phyloP scores from a whole-genome alignment of 2,113 vertebrate genomes.

The Muscicapa adusta region DNA sequence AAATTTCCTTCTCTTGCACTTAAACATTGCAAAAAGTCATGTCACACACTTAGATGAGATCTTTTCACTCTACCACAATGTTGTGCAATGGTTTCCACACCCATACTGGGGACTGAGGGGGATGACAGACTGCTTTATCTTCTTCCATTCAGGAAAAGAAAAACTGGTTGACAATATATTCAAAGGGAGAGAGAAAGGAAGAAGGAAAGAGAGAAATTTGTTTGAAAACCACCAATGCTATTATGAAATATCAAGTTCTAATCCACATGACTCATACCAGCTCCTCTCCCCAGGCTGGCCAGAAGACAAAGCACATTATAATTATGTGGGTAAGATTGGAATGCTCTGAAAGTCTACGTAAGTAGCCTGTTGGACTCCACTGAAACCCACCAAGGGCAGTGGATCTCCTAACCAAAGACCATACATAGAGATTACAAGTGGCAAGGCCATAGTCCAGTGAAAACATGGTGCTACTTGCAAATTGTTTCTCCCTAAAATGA shows the following conservation, averaged over 20 bases:
- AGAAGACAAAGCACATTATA: constrained; percentile 32
- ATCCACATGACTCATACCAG: constrained; percentile 47
- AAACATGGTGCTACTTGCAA: not conserved
- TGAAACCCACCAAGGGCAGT: constrained; percentile 36
- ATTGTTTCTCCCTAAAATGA: constrained; percentile 21
- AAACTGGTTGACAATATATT: not conserved
- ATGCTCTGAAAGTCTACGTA: not conserved
- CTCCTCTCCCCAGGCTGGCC: not conserved
- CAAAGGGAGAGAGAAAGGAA: not conserved
- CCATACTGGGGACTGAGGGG: not conserved
- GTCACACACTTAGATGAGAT: not conserved
- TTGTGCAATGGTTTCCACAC: not conserved
- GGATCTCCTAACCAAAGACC: not conserved
- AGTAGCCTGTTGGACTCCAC: not conserved
- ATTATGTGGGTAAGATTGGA: constrained; percentile 17
- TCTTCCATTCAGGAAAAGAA: not conserved
- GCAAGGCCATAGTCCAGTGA: not conserved
- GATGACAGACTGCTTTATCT: not conserved
- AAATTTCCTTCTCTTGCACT: not conserved
- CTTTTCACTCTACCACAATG: not conserved
- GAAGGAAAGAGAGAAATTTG: not conserved
- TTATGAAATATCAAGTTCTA: not conserved
- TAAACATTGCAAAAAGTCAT: not conserved
- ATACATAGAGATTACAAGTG: constrained; percentile 1
- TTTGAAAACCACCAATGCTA: constrained; percentile 20